phyloP scores from a whole-genome alignment of 2,113 vertebrate genomes.

The Platysteira castanea region DNA sequence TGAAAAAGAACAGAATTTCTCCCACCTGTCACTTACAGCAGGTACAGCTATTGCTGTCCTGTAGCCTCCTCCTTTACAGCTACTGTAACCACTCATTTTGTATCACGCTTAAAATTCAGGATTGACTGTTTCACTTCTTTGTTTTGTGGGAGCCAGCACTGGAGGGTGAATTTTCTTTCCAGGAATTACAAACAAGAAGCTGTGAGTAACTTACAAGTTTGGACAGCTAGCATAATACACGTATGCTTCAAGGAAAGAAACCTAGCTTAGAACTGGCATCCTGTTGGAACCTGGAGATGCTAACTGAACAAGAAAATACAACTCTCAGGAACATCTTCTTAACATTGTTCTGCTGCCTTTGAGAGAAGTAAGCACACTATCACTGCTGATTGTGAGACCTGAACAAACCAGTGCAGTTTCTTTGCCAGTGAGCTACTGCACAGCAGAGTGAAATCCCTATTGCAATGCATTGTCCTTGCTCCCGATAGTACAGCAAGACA shows the following conservation, averaged over 20 bases:
- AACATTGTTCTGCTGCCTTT: background rate
- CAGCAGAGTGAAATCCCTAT: background rate
- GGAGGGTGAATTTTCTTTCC: conserved; percentile 70
- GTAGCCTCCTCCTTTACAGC: background rate
- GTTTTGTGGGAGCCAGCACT: conserved; percentile 37
- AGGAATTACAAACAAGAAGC: conserved; percentile 66
- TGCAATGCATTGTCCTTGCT: background rate
- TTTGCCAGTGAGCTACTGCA: background rate
- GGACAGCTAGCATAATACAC: conserved; percentile 59
- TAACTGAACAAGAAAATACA: background rate
- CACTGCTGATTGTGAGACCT: background rate
- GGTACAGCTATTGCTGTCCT: conserved; percentile 29
- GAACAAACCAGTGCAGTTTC: background rate
- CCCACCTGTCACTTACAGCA: conserved; percentile 68
- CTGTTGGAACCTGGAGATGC: background rate
- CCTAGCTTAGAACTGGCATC: background rate
- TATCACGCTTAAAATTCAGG: conserved; percentile 57
- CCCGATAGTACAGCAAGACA: background rate
- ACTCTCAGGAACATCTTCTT: background rate
- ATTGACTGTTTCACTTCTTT: conserved; percentile 33
- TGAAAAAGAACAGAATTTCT: conserved; percentile 12
- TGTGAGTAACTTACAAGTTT: conserved; percentile 64
- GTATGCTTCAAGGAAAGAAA: conserved; percentile 31
- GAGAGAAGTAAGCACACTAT: background rate
- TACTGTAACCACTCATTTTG: conserved; percentile 31